phyloP scores from a whole-genome alignment of 2,797 vertebrate species.

The Sebastes elongatus region DNA sequence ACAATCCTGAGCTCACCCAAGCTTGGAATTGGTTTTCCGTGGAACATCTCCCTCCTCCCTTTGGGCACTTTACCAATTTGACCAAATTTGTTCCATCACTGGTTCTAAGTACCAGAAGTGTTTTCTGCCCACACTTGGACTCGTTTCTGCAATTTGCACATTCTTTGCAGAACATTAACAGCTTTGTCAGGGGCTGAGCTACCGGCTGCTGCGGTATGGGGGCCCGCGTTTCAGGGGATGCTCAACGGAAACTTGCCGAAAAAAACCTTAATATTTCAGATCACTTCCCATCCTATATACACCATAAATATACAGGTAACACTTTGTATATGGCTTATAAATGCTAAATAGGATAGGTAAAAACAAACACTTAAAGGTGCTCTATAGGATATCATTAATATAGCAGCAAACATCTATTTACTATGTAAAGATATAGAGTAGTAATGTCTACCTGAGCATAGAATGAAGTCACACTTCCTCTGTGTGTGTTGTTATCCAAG shows the following conservation, averaged over 20 bases:
- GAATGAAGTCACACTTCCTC: too few relatives aligned
- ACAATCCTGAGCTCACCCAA: constrained; percentile 91
- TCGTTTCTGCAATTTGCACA: constrained; percentile 86
- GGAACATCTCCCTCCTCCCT: constrained; percentile 90
- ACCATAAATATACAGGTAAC: neutral
- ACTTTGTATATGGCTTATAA: too few relatives aligned
- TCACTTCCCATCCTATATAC: neutral
- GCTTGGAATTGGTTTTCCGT: constrained; percentile 92
- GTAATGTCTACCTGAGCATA: too few relatives aligned
- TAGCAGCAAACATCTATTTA: too few relatives aligned
- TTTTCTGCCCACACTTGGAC: constrained; percentile 84
- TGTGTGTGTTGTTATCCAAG: too few relatives aligned
- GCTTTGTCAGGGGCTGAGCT: constrained; percentile 79
- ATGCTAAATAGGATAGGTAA: too few relatives aligned
- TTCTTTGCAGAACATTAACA: constrained; percentile 86
- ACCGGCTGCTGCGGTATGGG: constrained; percentile 42
- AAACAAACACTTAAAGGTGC: neutral
- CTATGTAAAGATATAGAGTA: too few relatives aligned
- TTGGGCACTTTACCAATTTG: constrained; percentile 92
- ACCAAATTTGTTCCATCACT: constrained; percentile 91
- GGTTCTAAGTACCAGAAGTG: constrained; percentile 89
- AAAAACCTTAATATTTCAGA: constrained; percentile 16
- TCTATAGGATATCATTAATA: too few relatives aligned
- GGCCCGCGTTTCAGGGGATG: constrained; percentile 30
- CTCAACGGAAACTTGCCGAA: constrained; percentile 23